A percentile compares a stretch with the other conserved stretches of the same genome.
phyloP scores from a whole-genome alignment of 2,113 vertebrate genomes.

The Ammodytes marinus region DNA sequence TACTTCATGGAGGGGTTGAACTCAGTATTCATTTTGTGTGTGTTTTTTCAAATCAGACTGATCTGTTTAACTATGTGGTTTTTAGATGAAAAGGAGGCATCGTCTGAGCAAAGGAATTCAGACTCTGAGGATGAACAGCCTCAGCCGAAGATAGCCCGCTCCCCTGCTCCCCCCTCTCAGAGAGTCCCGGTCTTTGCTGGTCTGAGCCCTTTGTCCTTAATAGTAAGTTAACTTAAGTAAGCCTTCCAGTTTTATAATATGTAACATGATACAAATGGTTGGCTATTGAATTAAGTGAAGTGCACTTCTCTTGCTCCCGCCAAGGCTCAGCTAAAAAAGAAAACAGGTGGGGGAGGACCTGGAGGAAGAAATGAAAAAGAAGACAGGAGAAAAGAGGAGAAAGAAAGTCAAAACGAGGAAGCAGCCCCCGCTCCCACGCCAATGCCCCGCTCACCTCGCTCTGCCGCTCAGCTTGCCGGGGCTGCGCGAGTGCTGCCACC shows the following conservation, averaged over 20 bases:
- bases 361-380: constrained; percentile 50
- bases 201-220: constrained; percentile 86
- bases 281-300: not conserved
- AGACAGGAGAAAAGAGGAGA: constrained; percentile 31
- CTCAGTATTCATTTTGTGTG: no score
- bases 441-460: constrained; percentile 61
- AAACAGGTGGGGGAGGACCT: constrained; percentile 77
- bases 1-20: not conserved
- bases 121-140: constrained; percentile 77
- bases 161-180: constrained; percentile 70
- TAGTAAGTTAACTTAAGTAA: constrained; percentile 79
- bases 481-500: constrained; percentile 86
- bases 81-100: constrained; percentile 43
- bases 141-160: constrained; percentile 31
- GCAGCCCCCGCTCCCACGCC: constrained; percentile 22
- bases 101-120: constrained; percentile 42
- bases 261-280: not conserved
- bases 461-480: constrained; percentile 59
- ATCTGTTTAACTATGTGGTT: not conserved
- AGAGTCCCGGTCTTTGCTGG: constrained; percentile 88
- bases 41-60: constrained; percentile 9
- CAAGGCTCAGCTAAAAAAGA: constrained; percentile 90
- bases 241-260: not conserved
- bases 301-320: not conserved
- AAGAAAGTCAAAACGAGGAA: constrained; percentile 47